Evolutionary conservation across 1,140 invertebrate species (phyloP), one percentile per base, ranked within the genome.

Genomic region (Cephus cinctus): DNA sequence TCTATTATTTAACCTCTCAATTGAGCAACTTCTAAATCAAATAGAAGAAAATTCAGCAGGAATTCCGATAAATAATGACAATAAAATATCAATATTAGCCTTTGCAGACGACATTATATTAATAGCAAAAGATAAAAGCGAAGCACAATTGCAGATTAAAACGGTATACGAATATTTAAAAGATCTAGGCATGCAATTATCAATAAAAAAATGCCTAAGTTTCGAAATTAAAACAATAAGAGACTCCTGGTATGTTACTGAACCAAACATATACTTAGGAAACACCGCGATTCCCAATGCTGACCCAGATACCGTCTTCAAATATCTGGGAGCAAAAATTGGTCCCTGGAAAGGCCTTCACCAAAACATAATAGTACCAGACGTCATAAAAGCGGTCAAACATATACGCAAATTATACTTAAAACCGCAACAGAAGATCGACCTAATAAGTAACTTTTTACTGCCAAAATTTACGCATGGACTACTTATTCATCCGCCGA

Each of bases 11-110:
- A 61, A 61, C 25, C 15, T 61, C 1, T 49, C 56, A 1, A 38
- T 61, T 5, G 56, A 61, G 8, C 18, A 36, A 3, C 22, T 58
- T 1, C 38, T 57, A 8, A n/a, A 18, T 20, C 18, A 15, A n/a
- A n/a, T 42, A 50, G 6, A 73, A 75, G 58, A n/a, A 14, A 35
- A 4, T 14, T 14, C 32, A 4, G n/a, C n/a, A n/a, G 32, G 32
- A 5, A 14, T 35, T n/a, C 5, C 5, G 12, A 14, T 35, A n/a
- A 16, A 5, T n/a, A 16, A 14, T 4, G n/a, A 35, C 4, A 35
- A 35, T 16, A n/a, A n/a, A n/a, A n/a, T 35, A 5, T 5, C 32
- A n/a, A 16, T 35, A 6, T 5, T 35, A 16, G 32, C 32, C 16
- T 35, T 35, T n/a, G 32, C 32, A 5, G 32, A 35, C n/a, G 32